A percentile compares a stretch with the other conserved stretches of the same genome.
phyloP scores from a whole-genome alignment of 2,888 invertebrate genomes.

The Vesta saturnalis region DNA sequence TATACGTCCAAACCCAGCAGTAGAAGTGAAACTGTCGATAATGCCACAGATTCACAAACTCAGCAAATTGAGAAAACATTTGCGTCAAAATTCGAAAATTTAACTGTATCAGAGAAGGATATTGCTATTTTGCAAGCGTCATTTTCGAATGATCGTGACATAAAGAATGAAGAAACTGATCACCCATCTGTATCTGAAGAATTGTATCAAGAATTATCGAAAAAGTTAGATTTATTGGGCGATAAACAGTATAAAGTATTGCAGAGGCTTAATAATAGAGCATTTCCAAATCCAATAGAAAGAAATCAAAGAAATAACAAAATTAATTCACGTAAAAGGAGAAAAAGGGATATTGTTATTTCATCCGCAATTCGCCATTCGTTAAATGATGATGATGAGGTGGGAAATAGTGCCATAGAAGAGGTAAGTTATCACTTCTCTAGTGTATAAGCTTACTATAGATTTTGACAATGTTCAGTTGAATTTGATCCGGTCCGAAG shows the following conservation, averaged over 20 bases:
- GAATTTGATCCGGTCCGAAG: too few relatives aligned
- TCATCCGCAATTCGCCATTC: slow-evolving; percentile 59
- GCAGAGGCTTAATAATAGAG: slow-evolving; percentile 64
- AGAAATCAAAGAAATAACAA: neutral
- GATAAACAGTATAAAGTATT: slow-evolving; percentile 68
- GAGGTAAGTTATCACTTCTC: slow-evolving; percentile 65
- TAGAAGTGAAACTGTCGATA: too few relatives aligned
- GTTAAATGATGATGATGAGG: slow-evolving; percentile 69
- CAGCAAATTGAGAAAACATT: too few relatives aligned
- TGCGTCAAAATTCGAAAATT: neutral
- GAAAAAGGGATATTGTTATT: slow-evolving; percentile 24
- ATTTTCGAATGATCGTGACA: neutral
- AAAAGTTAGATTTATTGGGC: slow-evolving; percentile 68
- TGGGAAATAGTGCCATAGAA: slow-evolving; percentile 70
- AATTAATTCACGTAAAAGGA: neutral
- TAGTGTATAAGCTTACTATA: too few relatives aligned
- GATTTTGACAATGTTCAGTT: too few relatives aligned
- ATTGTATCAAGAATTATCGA: slow-evolving; percentile 68
- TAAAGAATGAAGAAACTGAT: neutral
- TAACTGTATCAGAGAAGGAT: slow-evolving; percentile 6
- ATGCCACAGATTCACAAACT: too few relatives aligned
- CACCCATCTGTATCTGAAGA: slow-evolving; percentile 62
- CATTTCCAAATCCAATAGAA: slow-evolving; percentile 41
- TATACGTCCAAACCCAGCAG: too few relatives aligned
- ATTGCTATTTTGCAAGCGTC: slow-evolving; percentile 5